Base-by-base conservation (phyloP, 37 sponge, comb jelly and placozoan species). In the Mnemiopsis leidyi region DNA sequence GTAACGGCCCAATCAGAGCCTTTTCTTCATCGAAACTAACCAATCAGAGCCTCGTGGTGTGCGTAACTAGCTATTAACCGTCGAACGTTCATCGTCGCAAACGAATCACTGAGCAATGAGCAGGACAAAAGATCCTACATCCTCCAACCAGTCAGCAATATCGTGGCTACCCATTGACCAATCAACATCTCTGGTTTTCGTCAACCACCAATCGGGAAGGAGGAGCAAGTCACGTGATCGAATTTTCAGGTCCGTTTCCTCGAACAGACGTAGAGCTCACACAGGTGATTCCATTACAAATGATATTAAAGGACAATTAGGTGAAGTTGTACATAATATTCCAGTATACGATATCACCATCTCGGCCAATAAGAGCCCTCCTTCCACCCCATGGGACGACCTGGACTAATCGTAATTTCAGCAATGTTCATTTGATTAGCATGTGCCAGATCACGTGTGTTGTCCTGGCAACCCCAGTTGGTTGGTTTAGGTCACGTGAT, bases 261-360 rank as follows among this genome's bases (percentile, higher is more conserved):
- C 13, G 61, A 48, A 48, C 61, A 5, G 9, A 5, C 13, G 61
- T 48, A 48, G 61, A 48, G 61, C 61, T 69, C 9, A 25, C 28
- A 69, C 73, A n/a, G 24, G 73, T 69, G 73, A 69, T 69, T 69
- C 29, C 73, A 69, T 69, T 20, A 25, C 73, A 69, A 69, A 69
- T 69, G 73, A 69, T 69, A 69, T 69, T 69, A 69, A 69, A 69
- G 73, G 73, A 28, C 73, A 69, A 69, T 69, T 69, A 69, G 73
- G 28, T 25, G 29, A 25, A 69, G 73, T 69, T 69, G 73, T 69
- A 69, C 73, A 69, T 69, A 69, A 69, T 21, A 69, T 69, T 28
- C 29, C 73, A 69, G n/a, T 69, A 28, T 28, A 25, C 73, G 73
- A 69, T 25, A 69, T 21, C 73, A 25, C 73, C 1, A 3, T 69